These are phyloP conservation scores for Rhopalosiphum padi DNA, from an alignment of 1,140 invertebrate genomes.

Conservation along the genomic window DNA sequence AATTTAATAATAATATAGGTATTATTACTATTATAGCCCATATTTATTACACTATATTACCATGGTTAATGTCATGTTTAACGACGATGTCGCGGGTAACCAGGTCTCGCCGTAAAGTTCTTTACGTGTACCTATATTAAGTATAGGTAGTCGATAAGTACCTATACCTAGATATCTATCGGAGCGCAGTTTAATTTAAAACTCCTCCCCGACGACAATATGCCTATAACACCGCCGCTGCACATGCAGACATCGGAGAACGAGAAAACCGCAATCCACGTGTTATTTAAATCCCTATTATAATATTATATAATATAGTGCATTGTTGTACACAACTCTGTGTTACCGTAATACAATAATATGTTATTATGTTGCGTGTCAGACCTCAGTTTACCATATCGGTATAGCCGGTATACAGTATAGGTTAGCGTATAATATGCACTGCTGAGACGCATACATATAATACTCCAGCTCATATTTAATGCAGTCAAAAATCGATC, in stretches of 20 bases:
- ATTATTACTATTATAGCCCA: neutral
- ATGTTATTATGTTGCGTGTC: neutral
- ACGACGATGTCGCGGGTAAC: neutral
- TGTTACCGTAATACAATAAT: neutral
- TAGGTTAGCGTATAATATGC: neutral
- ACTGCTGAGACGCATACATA: neutral
- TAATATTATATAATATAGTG: neutral
- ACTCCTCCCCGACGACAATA: too few species aligned
- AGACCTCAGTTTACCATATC: neutral
- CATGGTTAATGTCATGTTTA: neutral
- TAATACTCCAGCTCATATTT: neutral
- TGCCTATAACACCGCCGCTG: neutral
- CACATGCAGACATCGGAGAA: neutral
- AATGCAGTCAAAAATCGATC: slow-evolving; percentile 14
- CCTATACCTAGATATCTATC: neutral
- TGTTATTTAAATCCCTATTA: neutral
- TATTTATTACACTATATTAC: neutral
- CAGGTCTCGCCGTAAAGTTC: neutral
- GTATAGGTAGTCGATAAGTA: neutral
- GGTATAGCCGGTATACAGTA: neutral
- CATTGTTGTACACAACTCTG: neutral
- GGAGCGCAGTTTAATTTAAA: neutral
- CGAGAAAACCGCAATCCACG: slow-evolving; percentile 5
- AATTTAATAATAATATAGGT: too few species aligned
- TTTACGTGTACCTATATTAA: neutral